These are phyloP conservation scores for Solenodon paradoxus DNA, from an alignment of 2,113 vertebrate genomes.

Conservation along the genomic window DNA sequence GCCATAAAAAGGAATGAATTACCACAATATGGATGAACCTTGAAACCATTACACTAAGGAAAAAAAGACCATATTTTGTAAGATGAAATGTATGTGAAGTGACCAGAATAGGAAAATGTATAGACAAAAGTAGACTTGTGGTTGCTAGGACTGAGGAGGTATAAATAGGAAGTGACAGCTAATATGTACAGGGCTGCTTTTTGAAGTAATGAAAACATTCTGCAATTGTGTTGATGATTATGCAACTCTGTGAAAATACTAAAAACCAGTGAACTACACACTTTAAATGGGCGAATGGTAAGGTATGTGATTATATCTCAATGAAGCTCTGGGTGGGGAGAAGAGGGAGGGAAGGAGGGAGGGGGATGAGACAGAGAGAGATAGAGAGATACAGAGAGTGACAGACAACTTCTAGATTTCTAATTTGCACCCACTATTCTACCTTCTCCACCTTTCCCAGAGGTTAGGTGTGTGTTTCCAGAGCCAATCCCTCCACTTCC, in stretches of 20 bases:
- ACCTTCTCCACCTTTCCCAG: not conserved
- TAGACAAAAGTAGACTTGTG: not conserved
- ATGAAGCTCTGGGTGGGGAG: no score
- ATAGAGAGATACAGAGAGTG: fast-evolving
- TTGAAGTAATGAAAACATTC: not conserved
- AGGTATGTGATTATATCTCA: not conserved
- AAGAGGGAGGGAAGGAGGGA: no score
- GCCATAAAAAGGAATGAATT: not conserved
- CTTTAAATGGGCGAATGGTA: not conserved
- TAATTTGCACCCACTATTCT: fast-evolving
- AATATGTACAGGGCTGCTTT: not conserved
- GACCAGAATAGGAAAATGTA: not conserved
- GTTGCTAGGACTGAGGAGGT: not conserved
- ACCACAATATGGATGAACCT: not conserved
- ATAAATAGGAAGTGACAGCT: not conserved
- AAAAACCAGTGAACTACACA: not conserved
- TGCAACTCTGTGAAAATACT: not conserved
- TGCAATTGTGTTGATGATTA: not conserved
- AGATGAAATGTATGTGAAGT: not conserved
- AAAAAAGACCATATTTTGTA: not conserved
- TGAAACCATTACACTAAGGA: not conserved
- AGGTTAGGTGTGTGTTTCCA: not conserved
- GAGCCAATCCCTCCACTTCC: not conserved
- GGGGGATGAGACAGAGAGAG: no score
- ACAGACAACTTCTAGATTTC: not conserved